Evolutionary conservation across 1,140 invertebrate genomes (phyloP).

Genomic region (Mamestra configurata): DNA sequence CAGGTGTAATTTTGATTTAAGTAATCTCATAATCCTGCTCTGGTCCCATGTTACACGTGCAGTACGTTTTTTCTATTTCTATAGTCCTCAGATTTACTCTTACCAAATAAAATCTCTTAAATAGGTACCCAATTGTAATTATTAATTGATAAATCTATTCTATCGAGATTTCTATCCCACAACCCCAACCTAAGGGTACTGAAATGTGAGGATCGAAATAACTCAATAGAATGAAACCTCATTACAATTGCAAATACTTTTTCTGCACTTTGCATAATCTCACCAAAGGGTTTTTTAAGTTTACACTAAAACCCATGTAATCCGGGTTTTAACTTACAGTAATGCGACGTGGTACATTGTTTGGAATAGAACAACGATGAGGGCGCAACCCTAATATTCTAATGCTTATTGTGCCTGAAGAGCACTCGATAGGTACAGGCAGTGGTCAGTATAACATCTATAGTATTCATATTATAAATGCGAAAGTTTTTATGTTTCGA

Average conservation of each 20-base stretch:
- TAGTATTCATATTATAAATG: no score
- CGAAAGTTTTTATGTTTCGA: no score
- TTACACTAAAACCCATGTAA: constrained; percentile 64
- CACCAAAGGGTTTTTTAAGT: constrained; percentile 6
- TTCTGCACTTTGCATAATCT: constrained; percentile 33
- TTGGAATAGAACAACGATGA: constrained; percentile 42
- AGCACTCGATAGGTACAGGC: constrained; percentile 66
- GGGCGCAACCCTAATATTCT: constrained; percentile 68
- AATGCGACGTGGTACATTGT: constrained; percentile 60
- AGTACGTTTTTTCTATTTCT: no score
- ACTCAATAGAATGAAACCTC: constrained; percentile 28
- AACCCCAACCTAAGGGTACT: neutral
- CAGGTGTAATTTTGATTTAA: no score
- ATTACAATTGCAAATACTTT: constrained; percentile 46
- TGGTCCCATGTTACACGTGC: no score
- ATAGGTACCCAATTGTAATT: no score
- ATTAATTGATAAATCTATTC: no score
- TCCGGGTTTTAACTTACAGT: constrained; percentile 63
- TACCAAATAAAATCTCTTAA: no score
- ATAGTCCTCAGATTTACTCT: no score
- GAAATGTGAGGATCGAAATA: constrained; percentile 27
- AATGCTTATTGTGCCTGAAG: constrained; percentile 67
- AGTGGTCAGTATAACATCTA: constrained; percentile 75
- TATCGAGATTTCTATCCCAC: neutral
- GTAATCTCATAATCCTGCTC: no score